Conservation (phyloP, 2,888 invertebrate species). For the Seira sanloemensis region DNA sequence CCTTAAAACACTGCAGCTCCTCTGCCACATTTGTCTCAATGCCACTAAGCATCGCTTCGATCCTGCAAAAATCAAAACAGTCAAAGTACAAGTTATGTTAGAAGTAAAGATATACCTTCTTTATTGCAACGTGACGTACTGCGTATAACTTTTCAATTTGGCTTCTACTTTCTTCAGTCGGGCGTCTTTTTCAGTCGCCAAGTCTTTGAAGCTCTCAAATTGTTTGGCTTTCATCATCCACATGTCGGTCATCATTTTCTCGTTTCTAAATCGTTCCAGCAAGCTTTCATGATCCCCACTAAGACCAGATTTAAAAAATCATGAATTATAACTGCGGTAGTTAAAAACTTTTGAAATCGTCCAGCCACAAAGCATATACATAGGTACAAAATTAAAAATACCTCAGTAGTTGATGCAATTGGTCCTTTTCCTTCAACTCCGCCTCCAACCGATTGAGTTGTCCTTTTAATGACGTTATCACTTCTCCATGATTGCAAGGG, state of each 20-base stretch:
- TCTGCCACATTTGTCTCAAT: conserved; percentile 34
- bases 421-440: conserved; percentile 24
- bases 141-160: conserved; percentile 38
- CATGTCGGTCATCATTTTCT: conserved; percentile 42
- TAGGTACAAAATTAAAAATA: too few species aligned
- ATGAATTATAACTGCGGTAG: neutral
- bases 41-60: conserved; percentile 52
- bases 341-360: too few species aligned
- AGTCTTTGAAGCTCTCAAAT: conserved; percentile 61
- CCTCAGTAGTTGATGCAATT: neutral
- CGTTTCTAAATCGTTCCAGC: conserved; percentile 9
- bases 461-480: conserved; percentile 22
- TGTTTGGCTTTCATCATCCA: conserved; percentile 62
- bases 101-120: neutral
- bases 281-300: conserved; percentile 37
- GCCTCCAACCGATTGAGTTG: conserved; percentile 5
- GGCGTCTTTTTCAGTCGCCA: conserved; percentile 23
- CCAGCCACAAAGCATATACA: too few species aligned
- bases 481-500: conserved; percentile 37
- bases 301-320: neutral
- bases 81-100: neutral
- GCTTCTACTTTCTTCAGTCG: conserved; percentile 15
- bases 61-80: conserved; percentile 24
- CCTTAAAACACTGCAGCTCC: too few species aligned
- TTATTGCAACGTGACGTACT: conserved; percentile 20